Percentiles rank a stretch among this genome's conserved stretches.
These are phyloP conservation scores for Boulengeromyrus knoepffleri DNA, from an alignment of 2,113 vertebrate species.

Conservation along the genomic window DNA sequence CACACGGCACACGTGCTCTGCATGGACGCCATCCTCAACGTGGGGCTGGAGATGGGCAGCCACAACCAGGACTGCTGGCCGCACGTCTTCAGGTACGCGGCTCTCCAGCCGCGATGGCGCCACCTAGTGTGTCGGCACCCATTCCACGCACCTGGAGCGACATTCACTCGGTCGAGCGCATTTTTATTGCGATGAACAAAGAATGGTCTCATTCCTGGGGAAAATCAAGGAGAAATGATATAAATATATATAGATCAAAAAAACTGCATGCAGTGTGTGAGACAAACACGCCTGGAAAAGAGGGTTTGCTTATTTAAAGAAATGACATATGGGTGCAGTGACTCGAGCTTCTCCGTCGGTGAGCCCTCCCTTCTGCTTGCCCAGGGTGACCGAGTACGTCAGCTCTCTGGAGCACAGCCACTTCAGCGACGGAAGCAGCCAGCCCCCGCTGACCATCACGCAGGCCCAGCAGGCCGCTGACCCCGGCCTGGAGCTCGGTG, in stretches of 20 bases:
- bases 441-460: constrained; percentile 73
- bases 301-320: background rate
- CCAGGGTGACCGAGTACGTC: constrained; percentile 90
- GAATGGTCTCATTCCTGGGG: background rate
- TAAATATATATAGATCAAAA: background rate
- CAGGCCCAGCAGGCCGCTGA: constrained; percentile 68
- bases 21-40: constrained; percentile 85
- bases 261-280: background rate
- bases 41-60: constrained; percentile 85
- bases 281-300: background rate
- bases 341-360: background rate
- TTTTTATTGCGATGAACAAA: background rate
- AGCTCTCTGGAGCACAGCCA: constrained; percentile 88
- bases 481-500: constrained; percentile 52
- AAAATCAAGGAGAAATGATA: background rate
- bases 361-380: constrained; percentile 4
- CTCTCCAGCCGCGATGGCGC: background rate
- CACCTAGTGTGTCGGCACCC: background rate
- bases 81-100: constrained; percentile 74
- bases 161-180: background rate
- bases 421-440: constrained; percentile 79
- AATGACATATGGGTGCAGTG: background rate
- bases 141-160: background rate
- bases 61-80: constrained; percentile 87
- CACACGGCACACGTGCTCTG: constrained; percentile 81